phyloP scores from a whole-genome alignment of 1,140 invertebrate species.

The Eriocheir sinensis region DNA sequence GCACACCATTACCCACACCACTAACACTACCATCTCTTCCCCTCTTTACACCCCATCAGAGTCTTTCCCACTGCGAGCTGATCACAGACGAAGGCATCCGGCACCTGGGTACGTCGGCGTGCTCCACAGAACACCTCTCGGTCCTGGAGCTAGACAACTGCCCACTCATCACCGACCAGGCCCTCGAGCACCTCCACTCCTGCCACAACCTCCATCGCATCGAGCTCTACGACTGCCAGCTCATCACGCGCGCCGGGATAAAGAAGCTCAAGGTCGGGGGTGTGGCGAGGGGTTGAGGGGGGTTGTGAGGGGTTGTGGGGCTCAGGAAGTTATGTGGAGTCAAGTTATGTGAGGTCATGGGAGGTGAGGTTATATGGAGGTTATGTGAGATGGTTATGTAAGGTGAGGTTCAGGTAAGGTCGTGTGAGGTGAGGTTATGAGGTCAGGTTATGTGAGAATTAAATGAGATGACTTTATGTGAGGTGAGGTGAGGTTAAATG shows the following conservation, averaged over 20 bases:
- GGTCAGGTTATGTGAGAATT: too few species aligned
- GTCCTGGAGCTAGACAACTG: constrained; percentile 99
- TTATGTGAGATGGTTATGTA: too few species aligned
- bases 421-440: too few species aligned
- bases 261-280: constrained; percentile 92
- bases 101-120: constrained; percentile 94
- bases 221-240: constrained; percentile 99
- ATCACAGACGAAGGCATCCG: constrained; percentile 99
- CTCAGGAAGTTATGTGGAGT: too few species aligned
- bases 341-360: too few species aligned
- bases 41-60: constrained; percentile 85
- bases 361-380: too few species aligned
- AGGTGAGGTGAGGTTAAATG: too few species aligned
- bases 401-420: too few species aligned
- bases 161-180: constrained; percentile 98
- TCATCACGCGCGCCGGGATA: constrained; percentile 98
- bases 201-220: constrained; percentile 98
- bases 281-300: not conserved
- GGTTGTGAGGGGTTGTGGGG: not conserved
- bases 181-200: constrained; percentile 95
- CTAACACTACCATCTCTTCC: not conserved
- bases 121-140: constrained; percentile 94
- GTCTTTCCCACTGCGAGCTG: constrained; percentile 98
- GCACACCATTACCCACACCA: too few species aligned
- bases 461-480: too few species aligned